phyloP scores from a whole-genome alignment of 2,113 vertebrate genomes.

The Amphiprion ocellaris region DNA sequence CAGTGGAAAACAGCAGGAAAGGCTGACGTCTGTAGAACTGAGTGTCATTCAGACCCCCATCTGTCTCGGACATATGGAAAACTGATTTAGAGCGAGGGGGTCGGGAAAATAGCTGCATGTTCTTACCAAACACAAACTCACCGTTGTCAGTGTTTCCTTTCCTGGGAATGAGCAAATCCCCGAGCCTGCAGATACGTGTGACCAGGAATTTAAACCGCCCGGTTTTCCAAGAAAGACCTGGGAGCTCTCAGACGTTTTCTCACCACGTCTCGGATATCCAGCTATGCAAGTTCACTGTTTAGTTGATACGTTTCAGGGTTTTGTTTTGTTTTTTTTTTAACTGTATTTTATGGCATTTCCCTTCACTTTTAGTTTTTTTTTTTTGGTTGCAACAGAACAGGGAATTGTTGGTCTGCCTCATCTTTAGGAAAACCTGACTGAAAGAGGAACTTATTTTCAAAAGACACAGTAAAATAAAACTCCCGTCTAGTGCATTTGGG shows the following conservation, averaged over 20 bases:
- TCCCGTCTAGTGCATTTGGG: too few species aligned
- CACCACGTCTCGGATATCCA: not conserved
- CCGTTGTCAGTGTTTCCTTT: slow-evolving; percentile 61
- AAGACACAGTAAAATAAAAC: too few species aligned
- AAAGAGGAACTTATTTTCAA: too few species aligned
- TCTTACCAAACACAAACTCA: slow-evolving; percentile 63
- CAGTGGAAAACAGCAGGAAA: not conserved
- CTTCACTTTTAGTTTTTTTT: too few species aligned
- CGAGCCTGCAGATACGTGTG: slow-evolving; percentile 23
- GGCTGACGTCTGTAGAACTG: slow-evolving; percentile 41
- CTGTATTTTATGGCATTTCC: not conserved
- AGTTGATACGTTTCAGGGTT: not conserved
- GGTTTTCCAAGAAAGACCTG: not conserved
- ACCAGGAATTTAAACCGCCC: slow-evolving; percentile 28
- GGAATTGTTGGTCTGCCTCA: not conserved
- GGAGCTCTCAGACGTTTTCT: not conserved
- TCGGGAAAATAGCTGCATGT: slow-evolving; percentile 64
- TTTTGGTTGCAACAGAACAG: too few species aligned
- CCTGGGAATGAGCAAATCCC: slow-evolving; percentile 53
- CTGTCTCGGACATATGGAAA: slow-evolving; percentile 75
- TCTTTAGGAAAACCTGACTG: not conserved
- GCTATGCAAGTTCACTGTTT: not conserved
- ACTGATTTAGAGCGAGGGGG: slow-evolving; percentile 62
- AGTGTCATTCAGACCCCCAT: slow-evolving; percentile 40
- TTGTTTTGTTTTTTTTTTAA: not conserved